Evolutionary conservation across 2,113 vertebrate species (phyloP), one percentile per base, ranked within the genome.

Genomic region (Gallinago jamesoni): DNA sequence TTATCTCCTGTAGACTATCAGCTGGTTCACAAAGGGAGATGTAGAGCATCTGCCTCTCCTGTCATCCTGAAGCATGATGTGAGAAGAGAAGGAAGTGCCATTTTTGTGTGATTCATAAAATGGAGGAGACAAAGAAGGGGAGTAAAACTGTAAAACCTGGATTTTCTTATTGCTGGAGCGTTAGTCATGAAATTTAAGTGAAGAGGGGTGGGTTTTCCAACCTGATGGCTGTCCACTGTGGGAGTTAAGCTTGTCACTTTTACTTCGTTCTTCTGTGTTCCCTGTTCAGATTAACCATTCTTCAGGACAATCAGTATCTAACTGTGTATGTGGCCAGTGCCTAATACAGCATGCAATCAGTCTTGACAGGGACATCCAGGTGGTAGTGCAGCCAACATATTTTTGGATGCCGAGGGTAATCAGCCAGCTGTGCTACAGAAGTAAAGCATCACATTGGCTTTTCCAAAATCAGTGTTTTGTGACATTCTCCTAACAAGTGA

Each of bases 261-360:
- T 20, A 53, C 9, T 11, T 47, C 47, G 22, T 47, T 47, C 47
- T 47, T 47, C 10, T 22, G 1, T 28, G 16, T 30, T 59, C 16
- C n/a, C 12, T 59, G 23, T 31, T 81, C 21, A 56, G 41, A 33
- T 4, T 30, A 28, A 12, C n/a, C 23, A 11, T 45, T 52, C 6
- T 25, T 81, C 56, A 66, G 43, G 35, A 56, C 6, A 47, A 30
- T 21, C 12, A 14, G 7, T 21, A 28, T 81, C 37, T 90, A 37
- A 47, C 3, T 0, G 0, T 22, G 27, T 68, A 14, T 4, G 4
- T 39, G 7, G 17, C 37, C 68, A 56, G 17, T 22, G 19, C 20
- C 45, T 70, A 50, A 50, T 8, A 50, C 18, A 39, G 8, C 9
- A 15, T 22, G 39, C 10, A 22, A 50, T 45, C 24, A 35, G 28